These are phyloP conservation scores for Hucho hucho DNA, from an alignment of 2,113 vertebrate genomes.

Conservation along the genomic window DNA sequence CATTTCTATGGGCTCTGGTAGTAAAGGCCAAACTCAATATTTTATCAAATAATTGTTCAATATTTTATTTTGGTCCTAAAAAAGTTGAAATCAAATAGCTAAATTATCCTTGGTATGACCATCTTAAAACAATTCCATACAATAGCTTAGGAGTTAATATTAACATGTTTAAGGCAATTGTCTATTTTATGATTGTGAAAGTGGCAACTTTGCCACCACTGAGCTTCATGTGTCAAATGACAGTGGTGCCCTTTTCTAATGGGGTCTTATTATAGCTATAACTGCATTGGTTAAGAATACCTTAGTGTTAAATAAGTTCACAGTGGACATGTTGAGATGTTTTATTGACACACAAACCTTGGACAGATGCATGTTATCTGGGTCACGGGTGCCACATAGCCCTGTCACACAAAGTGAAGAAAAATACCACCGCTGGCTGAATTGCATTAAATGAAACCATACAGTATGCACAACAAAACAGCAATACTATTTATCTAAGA, in stretches of 20 bases:
- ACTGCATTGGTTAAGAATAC: conserved; percentile 14
- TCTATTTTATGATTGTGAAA: background rate
- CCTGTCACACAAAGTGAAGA: background rate
- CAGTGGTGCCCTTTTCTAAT: background rate
- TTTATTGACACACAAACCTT: background rate
- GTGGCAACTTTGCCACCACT: no score
- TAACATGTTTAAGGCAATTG: background rate
- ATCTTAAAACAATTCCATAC: no score
- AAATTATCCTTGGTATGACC: no score
- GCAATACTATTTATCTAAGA: background rate
- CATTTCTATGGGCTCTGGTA: no score
- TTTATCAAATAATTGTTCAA: no score
- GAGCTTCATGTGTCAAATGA: background rate
- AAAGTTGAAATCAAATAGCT: no score
- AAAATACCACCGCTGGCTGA: background rate
- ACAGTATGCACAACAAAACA: background rate
- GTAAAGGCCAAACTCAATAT: no score
- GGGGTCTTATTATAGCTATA: conserved; percentile 15
- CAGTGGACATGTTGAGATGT: background rate
- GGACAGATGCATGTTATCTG: background rate
- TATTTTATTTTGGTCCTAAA: no score
- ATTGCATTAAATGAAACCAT: background rate
- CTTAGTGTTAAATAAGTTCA: conserved; percentile 21
- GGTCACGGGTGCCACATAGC: background rate
- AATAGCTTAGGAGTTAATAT: background rate